phyloP scores from a whole-genome alignment of 2,113 vertebrate genomes.

The Paramisgurnus dabryanus region DNA sequence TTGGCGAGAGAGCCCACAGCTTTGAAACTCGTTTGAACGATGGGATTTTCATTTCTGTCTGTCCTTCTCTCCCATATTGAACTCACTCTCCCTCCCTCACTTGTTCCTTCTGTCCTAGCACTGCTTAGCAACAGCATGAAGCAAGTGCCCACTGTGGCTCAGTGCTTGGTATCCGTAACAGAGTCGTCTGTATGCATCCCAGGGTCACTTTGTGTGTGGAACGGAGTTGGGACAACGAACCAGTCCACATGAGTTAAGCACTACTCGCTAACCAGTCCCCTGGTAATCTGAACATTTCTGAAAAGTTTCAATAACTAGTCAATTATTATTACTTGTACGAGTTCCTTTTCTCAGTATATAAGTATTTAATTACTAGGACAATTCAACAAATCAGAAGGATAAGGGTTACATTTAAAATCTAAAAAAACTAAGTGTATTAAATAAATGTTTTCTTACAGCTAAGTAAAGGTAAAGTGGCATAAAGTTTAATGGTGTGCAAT shows the following conservation, averaged over 20 bases:
- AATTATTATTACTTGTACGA: too few relatives aligned
- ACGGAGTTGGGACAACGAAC: constrained; percentile 30
- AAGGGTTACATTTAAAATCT: too few relatives aligned
- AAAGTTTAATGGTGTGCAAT: not conserved
- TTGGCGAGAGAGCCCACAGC: constrained; percentile 54
- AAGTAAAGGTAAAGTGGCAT: too few relatives aligned
- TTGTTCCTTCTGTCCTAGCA: constrained; percentile 19
- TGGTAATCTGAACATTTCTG: not conserved
- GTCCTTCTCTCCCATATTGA: constrained; percentile 47
- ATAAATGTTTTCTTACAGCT: too few relatives aligned
- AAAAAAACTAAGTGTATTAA: too few relatives aligned
- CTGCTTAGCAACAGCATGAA: constrained; percentile 54
- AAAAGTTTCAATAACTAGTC: too few relatives aligned
- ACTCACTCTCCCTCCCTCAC: constrained; percentile 12
- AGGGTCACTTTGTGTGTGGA: constrained; percentile 35
- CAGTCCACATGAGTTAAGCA: constrained; percentile 24
- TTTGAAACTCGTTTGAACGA: constrained; percentile 59
- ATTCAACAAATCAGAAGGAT: too few relatives aligned
- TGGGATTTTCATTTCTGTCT: constrained; percentile 60
- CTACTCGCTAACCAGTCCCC: not conserved
- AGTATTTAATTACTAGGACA: too few relatives aligned
- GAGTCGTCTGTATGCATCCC: constrained; percentile 49
- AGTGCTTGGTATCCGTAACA: constrained; percentile 23
- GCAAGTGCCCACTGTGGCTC: constrained; percentile 27
- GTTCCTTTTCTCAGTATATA: too few relatives aligned